Evolutionary conservation across 2,113 vertebrate genomes (phyloP), one percentile per base, ranked within the genome.

Genomic region (Vulpes vulpes): DNA sequence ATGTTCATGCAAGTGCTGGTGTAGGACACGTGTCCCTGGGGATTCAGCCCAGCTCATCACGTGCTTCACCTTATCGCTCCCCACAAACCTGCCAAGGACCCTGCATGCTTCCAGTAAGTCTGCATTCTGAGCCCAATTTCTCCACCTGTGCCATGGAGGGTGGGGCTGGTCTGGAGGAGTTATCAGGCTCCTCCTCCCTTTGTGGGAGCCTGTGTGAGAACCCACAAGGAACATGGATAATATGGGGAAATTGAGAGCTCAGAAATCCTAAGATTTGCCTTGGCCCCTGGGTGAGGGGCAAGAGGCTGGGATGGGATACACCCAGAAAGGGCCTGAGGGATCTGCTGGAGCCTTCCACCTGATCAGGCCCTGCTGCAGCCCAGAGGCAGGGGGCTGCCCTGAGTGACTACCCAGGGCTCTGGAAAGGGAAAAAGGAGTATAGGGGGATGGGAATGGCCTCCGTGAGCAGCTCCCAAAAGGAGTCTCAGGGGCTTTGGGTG

Each of bases 11-110:
- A 20, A 4, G 7, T 73, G 73, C 62, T 30, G 6, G 19, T 15
- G 23, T 17, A 19, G 88, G 38, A 35, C 55, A 15, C 1, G 0
- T 32, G 49, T 55, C 73, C 65, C 69, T 79, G 53, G n/a, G 53
- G 14, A 11, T 59, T 43, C 30, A 62, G 57, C 2, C 65, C 10
- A 55, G 35, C 57, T 95, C 7, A 0, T 62, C 53, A n/a, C 11
- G 0, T 1, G 71, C 19, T 16, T 71, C 51, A 51, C 7, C 59
- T 22, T n/a, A 0, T 20, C 0, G 0, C 6, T 35, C 19, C 57
- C 10, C 25, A 15, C 79, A 27, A 27, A 22, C 17, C 27, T 55
- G 60, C 43, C 57, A 8, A 1, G 14, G 62, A 27, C 14, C 9
- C 65, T n/a, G 19, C 73, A 8, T 2, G n/a, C 16, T 88, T 25